Evolutionary conservation across 23 tunicate genomes (phyloP).

Genomic region (Corella eumyota): DNA sequence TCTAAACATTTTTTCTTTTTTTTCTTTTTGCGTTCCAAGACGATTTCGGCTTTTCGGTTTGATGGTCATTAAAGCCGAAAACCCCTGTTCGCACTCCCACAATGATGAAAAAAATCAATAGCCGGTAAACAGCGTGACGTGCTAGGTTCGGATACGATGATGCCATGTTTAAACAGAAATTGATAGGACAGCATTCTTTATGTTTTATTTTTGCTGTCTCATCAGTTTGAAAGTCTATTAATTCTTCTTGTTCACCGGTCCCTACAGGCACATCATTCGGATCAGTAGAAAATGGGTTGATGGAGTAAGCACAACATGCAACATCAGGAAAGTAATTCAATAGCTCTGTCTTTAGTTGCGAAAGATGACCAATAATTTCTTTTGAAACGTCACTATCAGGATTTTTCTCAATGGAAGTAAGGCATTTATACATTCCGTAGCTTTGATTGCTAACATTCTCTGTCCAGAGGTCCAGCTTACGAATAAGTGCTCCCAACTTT

Average conservation of each 20-base stretch:
- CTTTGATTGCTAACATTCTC: constrained; percentile 23
- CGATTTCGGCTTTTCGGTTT: constrained; percentile 36
- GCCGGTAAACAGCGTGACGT: constrained; percentile 41
- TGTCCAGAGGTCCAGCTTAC: constrained; percentile 39
- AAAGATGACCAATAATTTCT: constrained; percentile 32
- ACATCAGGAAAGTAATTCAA: constrained; percentile 52
- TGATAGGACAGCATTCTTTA: constrained; percentile 21
- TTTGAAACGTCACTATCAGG: constrained; percentile 24
- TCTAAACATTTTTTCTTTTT: no score
- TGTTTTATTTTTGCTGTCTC: not conserved
- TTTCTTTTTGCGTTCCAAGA: no score
- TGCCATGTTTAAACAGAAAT: constrained; percentile 25
- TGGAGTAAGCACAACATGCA: constrained; percentile 31
- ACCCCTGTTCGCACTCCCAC: constrained; percentile 63
- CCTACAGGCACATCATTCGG: constrained; percentile 10
- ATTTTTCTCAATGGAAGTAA: constrained; percentile 9
- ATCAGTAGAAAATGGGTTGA: constrained; percentile 24
- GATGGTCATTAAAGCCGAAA: constrained; percentile 33
- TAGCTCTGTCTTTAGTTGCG: constrained; percentile 27
- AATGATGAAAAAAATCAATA: constrained; percentile 30
- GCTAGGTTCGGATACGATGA: constrained; percentile 26
- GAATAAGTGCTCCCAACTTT: constrained; percentile 18
- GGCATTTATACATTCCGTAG: constrained; percentile 42
- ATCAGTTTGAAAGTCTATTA: constrained; percentile 9
- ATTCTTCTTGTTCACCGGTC: constrained; percentile 10